A percentile compares a stretch with the other conserved stretches of the same genome.
phyloP scores from a whole-genome alignment of 2,888 invertebrate species.

The Agrypnus murinus region DNA sequence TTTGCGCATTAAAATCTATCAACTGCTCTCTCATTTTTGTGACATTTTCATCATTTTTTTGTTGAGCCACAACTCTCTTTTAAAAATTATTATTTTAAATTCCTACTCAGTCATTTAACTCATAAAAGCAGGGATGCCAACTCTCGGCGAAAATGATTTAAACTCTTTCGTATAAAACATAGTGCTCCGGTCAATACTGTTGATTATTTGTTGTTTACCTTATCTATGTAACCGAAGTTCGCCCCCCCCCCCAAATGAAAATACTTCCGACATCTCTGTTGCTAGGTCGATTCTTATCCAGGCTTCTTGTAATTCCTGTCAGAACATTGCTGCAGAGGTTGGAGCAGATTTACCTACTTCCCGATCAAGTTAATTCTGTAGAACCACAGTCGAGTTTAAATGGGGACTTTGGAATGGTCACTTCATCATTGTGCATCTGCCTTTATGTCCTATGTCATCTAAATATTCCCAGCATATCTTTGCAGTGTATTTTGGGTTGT shows the following conservation, averaged over 20 bases:
- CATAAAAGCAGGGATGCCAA: no score
- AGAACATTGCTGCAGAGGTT: constrained; percentile 1
- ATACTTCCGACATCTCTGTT: no score
- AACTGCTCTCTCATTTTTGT: background rate
- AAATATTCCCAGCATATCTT: background rate
- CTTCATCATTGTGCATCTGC: background rate
- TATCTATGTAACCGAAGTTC: no score
- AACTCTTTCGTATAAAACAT: no score
- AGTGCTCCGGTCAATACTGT: no score
- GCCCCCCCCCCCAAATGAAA: no score
- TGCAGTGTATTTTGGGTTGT: background rate
- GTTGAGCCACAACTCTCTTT: background rate
- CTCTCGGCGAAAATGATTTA: no score
- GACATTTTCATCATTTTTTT: background rate
- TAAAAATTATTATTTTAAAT: background rate
- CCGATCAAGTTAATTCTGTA: background rate
- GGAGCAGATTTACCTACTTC: background rate
- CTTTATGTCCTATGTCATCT: background rate
- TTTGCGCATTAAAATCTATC: no score
- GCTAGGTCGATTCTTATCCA: background rate
- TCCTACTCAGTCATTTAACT: no score
- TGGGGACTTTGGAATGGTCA: background rate
- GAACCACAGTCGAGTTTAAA: background rate
- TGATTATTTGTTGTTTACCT: no score
- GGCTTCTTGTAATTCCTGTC: background rate